Percentiles rank a stretch among this genome's conserved stretches.
These are phyloP conservation scores for Hylaeus anthracinus DNA, from an alignment of 1,140 invertebrate species.

Conservation along the genomic window DNA sequence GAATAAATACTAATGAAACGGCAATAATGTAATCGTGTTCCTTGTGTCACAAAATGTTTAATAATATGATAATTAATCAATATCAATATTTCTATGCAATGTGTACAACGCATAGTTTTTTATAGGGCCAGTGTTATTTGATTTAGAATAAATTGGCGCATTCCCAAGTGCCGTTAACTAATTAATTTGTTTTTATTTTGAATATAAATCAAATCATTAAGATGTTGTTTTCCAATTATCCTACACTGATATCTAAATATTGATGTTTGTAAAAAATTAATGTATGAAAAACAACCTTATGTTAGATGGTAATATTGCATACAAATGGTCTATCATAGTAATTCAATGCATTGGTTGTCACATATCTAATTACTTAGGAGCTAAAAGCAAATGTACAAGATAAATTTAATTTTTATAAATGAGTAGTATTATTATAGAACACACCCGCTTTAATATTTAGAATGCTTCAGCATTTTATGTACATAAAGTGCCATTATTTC, in stretches of 20 bases:
- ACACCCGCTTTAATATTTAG: conserved; percentile 42
- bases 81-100: conserved; percentile 28
- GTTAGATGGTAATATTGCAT: conserved; percentile 24
- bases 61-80: conserved; percentile 18
- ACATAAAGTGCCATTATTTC: conserved; percentile 28
- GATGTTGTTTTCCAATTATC: not conserved
- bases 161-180: not conserved
- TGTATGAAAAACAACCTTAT: not conserved
- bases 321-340: conserved; percentile 11
- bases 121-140: not conserved
- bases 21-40: conserved; percentile 26
- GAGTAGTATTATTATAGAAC: conserved; percentile 32
- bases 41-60: conserved; percentile 15
- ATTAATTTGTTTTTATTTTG: not conserved
- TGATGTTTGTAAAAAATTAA: conserved; percentile 16
- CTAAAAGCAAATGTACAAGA: conserved; percentile 45
- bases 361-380: conserved; percentile 30
- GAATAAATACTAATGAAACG: conserved; percentile 37
- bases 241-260: not conserved
- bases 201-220: not conserved
- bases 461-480: conserved; percentile 39
- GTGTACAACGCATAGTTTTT: conserved; percentile 17
- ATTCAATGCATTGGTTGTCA: conserved; percentile 36
- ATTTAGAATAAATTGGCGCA: not conserved
- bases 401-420: conserved; percentile 47